Conservation (phyloP, 2,888 invertebrate species). For the Cyrtodaria siliqua region DNA sequence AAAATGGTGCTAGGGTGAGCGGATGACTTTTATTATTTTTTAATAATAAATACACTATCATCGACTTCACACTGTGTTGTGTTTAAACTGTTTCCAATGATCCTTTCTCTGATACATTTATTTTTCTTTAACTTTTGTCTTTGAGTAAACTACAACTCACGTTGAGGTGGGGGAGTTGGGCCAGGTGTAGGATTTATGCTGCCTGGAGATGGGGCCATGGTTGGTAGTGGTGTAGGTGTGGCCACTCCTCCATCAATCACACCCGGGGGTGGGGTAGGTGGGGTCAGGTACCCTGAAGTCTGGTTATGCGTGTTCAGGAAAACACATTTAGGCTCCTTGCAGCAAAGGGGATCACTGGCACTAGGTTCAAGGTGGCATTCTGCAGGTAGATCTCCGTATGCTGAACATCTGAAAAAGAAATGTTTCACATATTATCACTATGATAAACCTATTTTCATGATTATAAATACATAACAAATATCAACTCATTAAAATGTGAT, state of each 20-base stretch:
- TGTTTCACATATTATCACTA: too few relatives aligned
- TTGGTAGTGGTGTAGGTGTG: slow-evolving; percentile 54
- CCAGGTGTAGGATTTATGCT: slow-evolving; percentile 16
- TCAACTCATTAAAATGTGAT: too few relatives aligned
- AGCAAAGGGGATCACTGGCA: slow-evolving; percentile 70
- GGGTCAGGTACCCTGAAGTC: slow-evolving; percentile 56
- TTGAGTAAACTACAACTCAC: slow-evolving; percentile 18
- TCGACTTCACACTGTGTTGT: too few relatives aligned
- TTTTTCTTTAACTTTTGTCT: too few relatives aligned
- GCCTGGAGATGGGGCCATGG: slow-evolving; percentile 53
- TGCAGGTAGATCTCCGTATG: slow-evolving; percentile 54
- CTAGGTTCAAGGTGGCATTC: slow-evolving; percentile 66
- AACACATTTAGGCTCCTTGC: slow-evolving; percentile 68
- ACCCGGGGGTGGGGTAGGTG: slow-evolving; percentile 64
- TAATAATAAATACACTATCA: too few relatives aligned
- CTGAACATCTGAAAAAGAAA: slow-evolving; percentile 58
- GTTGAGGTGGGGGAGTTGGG: slow-evolving; percentile 57
- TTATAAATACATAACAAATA: too few relatives aligned
- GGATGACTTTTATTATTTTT: too few relatives aligned
- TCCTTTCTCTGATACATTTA: too few relatives aligned
- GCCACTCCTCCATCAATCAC: slow-evolving; percentile 64
- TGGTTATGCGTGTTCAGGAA: slow-evolving; percentile 56
- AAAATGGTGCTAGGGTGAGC: too few relatives aligned
- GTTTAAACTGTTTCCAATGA: too few relatives aligned
- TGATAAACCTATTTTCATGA: too few relatives aligned